Conservation (phyloP, 2,888 invertebrate genomes). For the Myopa tessellatipennis region DNA sequence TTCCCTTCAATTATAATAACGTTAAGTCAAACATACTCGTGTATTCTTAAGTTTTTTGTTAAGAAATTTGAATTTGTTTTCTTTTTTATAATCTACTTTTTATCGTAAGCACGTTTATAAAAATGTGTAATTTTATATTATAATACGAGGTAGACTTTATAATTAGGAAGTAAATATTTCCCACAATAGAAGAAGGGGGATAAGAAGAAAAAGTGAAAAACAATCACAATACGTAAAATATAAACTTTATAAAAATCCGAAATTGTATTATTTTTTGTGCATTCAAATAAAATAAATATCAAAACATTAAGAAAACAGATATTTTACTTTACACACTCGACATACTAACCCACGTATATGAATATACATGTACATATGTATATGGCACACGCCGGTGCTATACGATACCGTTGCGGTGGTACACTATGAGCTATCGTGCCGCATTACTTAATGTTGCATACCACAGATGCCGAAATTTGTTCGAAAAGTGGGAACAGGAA, state of each 20-base stretch:
- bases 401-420: too few relatives aligned
- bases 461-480: too few relatives aligned
- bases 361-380: too few relatives aligned
- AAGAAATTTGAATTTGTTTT: background rate
- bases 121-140: constrained; percentile 35
- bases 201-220: constrained; percentile 22
- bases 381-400: too few relatives aligned
- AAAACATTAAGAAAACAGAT: constrained; percentile 3
- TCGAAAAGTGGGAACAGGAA: too few relatives aligned
- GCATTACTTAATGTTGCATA: too few relatives aligned
- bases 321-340: background rate
- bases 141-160: constrained; percentile 29
- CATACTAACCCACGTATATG: too few relatives aligned
- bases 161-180: constrained; percentile 21
- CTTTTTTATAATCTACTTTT: background rate
- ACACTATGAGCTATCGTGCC: too few relatives aligned
- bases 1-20: background rate
- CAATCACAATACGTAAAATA: constrained; percentile 20
- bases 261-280: constrained; percentile 30
- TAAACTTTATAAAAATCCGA: constrained; percentile 26
- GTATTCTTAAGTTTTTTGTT: background rate
- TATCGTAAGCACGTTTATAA: constrained; percentile 10
- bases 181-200: background rate
- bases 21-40: constrained; percentile 2
- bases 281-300: constrained; percentile 25